Evolutionary conservation across 2,888 invertebrate genomes (phyloP), one percentile per base, ranked within the genome.

Genomic region (Caenorhabditis sulstoni): DNA sequence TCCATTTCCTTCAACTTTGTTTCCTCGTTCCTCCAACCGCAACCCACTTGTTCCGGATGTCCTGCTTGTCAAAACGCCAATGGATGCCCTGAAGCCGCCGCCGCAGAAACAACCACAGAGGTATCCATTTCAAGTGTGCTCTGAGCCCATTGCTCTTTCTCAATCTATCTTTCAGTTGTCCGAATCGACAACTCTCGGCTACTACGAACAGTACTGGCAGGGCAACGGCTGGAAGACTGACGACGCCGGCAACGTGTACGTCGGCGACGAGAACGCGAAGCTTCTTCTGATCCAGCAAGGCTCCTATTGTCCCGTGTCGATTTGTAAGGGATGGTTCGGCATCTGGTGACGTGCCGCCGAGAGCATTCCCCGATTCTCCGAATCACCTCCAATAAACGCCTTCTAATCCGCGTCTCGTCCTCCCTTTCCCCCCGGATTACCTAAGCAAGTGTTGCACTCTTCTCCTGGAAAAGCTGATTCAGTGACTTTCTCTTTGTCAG

Each of bases 251-350:
- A 79, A 79, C 58, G 79, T 79, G 12, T 79, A 55, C 41, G 61
- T 79, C 55, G 79, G 79, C 22, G 79, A 79, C 23, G 79, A 79
- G 52, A 70, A 79, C 37, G 37, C 59, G n/a, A 79, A 79, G 45
- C 55, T 79, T 11, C 39, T 59, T 8, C 45, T 79, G 22, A 75
- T 79, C 29, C 70, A 68, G 49, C 53, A 61, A 29, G 79, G 79
- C 50, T 66, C 70, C 5, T 79, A 70, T 16, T 79, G 79, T 39
- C 79, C 79, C n/a, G 45, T 44, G 12, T 41, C 50, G 2, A 75
- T 80, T 22, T 80, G 80, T 47, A 75, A 75, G 45, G 74, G 74
- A 50, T 79, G 79, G 79, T 79, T 79, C 16, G 79, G 78, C 8
- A 78, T 78, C 37, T 78, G 70, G 71, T 71, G 39, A 53, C 29